phyloP scores from a whole-genome alignment of 1,140 invertebrate species.

The Drosophila micromelanica region DNA sequence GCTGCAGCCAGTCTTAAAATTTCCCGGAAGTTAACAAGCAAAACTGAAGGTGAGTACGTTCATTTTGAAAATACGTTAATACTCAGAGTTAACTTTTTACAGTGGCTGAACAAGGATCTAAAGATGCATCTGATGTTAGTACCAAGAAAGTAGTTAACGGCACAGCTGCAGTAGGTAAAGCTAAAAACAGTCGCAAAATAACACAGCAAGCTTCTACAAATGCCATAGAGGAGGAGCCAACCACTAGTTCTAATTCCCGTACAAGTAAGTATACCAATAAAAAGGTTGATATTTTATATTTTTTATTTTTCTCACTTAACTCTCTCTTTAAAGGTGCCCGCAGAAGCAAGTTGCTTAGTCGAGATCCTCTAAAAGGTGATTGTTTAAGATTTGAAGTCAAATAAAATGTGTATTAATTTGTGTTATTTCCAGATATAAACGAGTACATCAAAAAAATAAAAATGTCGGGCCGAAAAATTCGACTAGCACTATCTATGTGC shows the following conservation, averaged over 20 bases:
- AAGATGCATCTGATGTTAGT: not conserved
- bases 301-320: too few relatives aligned
- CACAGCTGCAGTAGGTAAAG: not conserved
- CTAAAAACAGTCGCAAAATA: not conserved
- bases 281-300: too few relatives aligned
- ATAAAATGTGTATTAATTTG: not conserved
- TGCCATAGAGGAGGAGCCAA: not conserved
- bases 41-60: not conserved
- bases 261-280: not conserved
- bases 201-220: not conserved
- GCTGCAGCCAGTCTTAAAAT: not conserved
- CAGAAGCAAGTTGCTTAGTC: not conserved
- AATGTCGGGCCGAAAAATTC: conserved; percentile 39
- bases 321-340: conserved; percentile 1
- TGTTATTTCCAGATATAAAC: conserved; percentile 34
- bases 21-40: not conserved
- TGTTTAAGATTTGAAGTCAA: not conserved
- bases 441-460: conserved; percentile 47
- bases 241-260: conserved; percentile 1
- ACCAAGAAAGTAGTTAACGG: not conserved
- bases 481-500: conserved; percentile 53
- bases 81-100: not conserved
- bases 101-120: not conserved
- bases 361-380: conserved; percentile 27
- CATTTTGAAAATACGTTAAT: too few relatives aligned